Evolutionary conservation across 2,797 vertebrate species (phyloP).

Genomic region (Chiroxiphia lanceolata): DNA sequence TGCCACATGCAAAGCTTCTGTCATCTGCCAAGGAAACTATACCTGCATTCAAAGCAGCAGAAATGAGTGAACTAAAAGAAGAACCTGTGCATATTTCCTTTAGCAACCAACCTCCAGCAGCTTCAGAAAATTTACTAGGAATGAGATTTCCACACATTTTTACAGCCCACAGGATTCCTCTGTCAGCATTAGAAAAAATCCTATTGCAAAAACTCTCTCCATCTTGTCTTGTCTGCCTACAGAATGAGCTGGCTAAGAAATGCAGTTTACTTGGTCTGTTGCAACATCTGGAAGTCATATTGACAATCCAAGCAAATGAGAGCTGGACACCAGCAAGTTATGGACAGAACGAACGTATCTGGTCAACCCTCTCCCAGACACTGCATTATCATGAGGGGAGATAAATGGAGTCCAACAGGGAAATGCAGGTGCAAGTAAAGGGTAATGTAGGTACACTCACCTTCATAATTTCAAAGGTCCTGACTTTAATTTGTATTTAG

Average conservation of each 20-base stretch:
- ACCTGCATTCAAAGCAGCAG: background rate
- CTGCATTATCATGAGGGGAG: background rate
- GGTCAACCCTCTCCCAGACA: background rate
- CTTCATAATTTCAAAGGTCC: background rate
- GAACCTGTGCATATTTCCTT: background rate
- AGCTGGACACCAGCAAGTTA: background rate
- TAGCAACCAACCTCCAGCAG: background rate
- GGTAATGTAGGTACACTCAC: background rate
- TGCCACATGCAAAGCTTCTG: background rate
- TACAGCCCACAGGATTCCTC: conserved; percentile 9
- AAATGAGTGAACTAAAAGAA: background rate
- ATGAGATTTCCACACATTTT: background rate
- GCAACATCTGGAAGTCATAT: conserved; percentile 61
- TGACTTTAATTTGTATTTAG: background rate
- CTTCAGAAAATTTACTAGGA: background rate
- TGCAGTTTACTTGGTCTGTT: background rate
- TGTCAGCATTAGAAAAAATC: conserved; percentile 8
- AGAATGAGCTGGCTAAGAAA: conserved; percentile 35
- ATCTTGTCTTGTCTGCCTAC: conserved; percentile 35
- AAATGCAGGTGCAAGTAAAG: background rate
- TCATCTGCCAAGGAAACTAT: background rate
- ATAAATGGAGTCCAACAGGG: background rate
- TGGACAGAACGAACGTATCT: background rate
- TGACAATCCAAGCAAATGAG: conserved; percentile 19
- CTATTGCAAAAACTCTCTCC: conserved; percentile 26